phyloP scores from a whole-genome alignment of 2,888 invertebrate species.

The Omphaloscelis lunosa region DNA sequence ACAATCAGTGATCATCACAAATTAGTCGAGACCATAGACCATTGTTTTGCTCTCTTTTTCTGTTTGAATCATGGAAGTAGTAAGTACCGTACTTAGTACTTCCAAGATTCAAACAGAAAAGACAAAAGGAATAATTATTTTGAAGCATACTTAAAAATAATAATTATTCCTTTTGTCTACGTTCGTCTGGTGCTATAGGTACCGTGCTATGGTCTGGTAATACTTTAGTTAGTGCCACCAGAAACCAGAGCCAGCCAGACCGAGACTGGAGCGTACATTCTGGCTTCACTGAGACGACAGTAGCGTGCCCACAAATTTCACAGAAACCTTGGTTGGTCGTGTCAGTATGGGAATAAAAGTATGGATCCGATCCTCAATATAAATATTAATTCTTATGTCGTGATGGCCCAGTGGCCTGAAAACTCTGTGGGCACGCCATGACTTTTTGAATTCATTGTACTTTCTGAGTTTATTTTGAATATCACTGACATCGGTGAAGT shows the following conservation, averaged over 20 bases:
- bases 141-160: not conserved
- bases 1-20: no score
- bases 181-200: not conserved
- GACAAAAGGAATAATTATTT: no score
- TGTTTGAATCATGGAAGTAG: no score
- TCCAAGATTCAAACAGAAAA: no score
- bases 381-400: not conserved
- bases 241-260: not conserved
- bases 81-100: no score
- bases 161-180: not conserved
- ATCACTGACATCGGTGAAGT: not conserved
- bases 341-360: not conserved
- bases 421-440: not conserved
- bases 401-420: not conserved
- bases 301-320: not conserved
- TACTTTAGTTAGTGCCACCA: not conserved
- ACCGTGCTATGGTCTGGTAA: not conserved
- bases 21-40: no score
- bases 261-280: not conserved
- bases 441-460: not conserved
- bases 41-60: no score
- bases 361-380: not conserved
- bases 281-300: not conserved
- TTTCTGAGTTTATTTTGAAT: not conserved
- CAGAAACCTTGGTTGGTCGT: not conserved